Evolutionary conservation across 1,140 invertebrate genomes (phyloP).

Genomic region (Parapsyche elsis): DNA sequence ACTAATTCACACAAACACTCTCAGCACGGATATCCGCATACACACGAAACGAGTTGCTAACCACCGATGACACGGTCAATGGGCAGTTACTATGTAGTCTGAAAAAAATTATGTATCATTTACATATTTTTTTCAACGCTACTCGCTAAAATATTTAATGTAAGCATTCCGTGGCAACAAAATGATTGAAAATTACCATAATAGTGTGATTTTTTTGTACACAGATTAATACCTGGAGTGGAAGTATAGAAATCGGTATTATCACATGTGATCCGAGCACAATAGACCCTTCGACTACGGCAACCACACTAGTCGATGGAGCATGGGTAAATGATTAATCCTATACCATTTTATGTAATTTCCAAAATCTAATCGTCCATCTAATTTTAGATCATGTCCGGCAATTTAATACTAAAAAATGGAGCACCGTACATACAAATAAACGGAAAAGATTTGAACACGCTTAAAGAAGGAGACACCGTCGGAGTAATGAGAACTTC

Average conservation of each 20-base stretch:
- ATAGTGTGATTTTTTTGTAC: background rate
- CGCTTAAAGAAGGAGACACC: constrained; percentile 85
- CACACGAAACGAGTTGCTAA: no score
- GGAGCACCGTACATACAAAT: constrained; percentile 30
- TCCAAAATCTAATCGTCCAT: no score
- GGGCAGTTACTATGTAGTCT: no score
- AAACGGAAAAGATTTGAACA: constrained; percentile 81
- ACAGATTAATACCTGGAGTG: constrained; percentile 15
- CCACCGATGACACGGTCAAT: no score
- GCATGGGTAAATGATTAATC: constrained; percentile 21
- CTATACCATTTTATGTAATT: no score
- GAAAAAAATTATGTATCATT: no score
- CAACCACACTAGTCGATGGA: constrained; percentile 20
- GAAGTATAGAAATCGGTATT: constrained; percentile 26
- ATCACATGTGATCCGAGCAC: constrained; percentile 17
- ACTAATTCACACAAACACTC: no score
- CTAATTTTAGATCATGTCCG: constrained; percentile 6
- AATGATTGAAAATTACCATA: background rate
- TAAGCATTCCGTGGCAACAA: no score
- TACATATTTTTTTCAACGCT: no score
- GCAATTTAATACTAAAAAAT: constrained; percentile 31
- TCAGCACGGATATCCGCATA: no score
- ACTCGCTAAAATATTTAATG: no score
- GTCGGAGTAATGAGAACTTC: constrained; percentile 85
- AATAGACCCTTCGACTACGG: background rate